Evolutionary conservation across 2,113 vertebrate species (phyloP).

Genomic region (Hypomesus transpacificus): DNA sequence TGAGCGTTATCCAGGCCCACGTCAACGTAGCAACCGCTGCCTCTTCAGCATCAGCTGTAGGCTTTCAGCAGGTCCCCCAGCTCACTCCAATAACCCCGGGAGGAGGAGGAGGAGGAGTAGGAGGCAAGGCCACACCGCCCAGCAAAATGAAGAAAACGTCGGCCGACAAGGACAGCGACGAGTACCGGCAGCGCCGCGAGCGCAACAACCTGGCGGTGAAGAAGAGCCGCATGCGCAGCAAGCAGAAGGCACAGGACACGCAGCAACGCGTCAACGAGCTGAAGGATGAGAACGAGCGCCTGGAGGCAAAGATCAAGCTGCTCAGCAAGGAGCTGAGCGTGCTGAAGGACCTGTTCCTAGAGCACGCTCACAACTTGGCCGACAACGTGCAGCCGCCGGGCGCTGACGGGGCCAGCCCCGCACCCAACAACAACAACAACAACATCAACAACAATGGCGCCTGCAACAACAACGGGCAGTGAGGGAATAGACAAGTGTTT

Average conservation of each 20-base stretch:
- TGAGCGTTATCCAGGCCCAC: conserved; percentile 83
- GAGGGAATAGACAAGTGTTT: conserved; percentile 24
- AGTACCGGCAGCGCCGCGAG: conserved; percentile 90
- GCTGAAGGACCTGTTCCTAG: conserved; percentile 97
- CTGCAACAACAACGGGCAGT: conserved; percentile 53
- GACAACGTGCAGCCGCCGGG: conserved; percentile 85
- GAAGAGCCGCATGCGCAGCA: conserved; percentile 96
- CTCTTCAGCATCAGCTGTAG: conserved; percentile 17
- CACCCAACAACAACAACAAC: conserved; percentile 37
- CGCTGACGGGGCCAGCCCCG: conserved; percentile 57
- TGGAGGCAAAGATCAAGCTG: conserved; percentile 97
- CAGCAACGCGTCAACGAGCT: conserved; percentile 95
- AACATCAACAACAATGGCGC: conserved; percentile 36
- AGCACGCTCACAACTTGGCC: conserved; percentile 94
- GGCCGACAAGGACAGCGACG: conserved; percentile 88
- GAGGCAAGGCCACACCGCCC: conserved; percentile 81
- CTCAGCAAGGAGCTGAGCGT: conserved; percentile 97
- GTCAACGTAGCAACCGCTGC: conserved; percentile 46
- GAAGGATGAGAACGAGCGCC: conserved; percentile 97
- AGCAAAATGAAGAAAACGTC: conserved; percentile 84
- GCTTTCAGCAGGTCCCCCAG: conserved; percentile 85
- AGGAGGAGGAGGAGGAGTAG: conserved; percentile 58
- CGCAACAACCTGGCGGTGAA: conserved; percentile 98
- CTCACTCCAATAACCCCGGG: conserved; percentile 72
- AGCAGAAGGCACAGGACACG: conserved; percentile 96